These are phyloP conservation scores for Phasianus colchicus DNA, from an alignment of 2,113 vertebrate species.

Conservation along the genomic window DNA sequence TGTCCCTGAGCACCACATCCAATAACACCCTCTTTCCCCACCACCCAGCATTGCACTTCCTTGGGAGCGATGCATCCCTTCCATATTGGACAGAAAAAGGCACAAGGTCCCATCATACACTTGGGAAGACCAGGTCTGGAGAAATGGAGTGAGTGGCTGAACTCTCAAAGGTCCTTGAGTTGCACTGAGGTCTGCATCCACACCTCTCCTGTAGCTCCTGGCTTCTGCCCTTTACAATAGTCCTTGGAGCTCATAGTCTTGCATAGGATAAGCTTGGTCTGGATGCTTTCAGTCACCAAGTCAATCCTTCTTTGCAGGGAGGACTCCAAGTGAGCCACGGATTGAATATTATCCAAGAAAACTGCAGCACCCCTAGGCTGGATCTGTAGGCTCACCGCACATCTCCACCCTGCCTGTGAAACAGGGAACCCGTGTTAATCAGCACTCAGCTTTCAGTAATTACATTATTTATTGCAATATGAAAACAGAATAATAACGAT, in stretches of 20 bases:
- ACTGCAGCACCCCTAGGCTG: not conserved
- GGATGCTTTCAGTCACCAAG: not conserved
- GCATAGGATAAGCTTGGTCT: not conserved
- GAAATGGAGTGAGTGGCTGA: not conserved
- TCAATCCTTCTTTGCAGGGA: not conserved
- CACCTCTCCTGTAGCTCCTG: not conserved
- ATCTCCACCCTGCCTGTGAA: not conserved
- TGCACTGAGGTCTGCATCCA: not conserved
- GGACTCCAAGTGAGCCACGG: accelerated
- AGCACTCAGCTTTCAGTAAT: not conserved
- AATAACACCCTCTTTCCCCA: not conserved
- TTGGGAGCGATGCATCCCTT: not conserved
- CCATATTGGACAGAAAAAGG: no score
- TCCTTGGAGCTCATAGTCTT: not conserved
- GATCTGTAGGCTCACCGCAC: not conserved
- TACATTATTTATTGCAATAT: slow-evolving; percentile 20
- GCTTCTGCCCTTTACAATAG: not conserved
- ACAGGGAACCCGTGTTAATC: not conserved
- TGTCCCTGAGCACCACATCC: no score
- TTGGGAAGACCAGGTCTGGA: not conserved
- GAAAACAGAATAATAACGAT: slow-evolving; percentile 17
- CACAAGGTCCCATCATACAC: not conserved
- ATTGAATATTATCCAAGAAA: not conserved
- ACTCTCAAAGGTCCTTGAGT: accelerated
- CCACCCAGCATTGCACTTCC: no score